Base-by-base conservation (phyloP, 2,888 invertebrate genomes). In the Torymus texanus region DNA sequence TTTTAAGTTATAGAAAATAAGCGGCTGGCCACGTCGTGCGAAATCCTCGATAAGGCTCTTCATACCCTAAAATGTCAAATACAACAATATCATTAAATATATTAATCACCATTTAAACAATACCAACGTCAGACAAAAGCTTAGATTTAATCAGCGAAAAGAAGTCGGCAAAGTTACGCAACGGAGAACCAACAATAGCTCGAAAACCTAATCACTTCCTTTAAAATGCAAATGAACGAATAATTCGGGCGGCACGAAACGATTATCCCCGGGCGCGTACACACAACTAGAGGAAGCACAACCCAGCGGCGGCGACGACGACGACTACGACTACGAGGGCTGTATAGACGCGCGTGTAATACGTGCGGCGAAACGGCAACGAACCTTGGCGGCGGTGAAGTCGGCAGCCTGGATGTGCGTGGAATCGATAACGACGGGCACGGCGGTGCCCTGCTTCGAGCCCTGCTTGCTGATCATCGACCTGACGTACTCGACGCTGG, bases 381-480 rank as follows among this genome's bases (percentile, higher is more conserved):
- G 84, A 90, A 93, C 93, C 90, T 92, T 92, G 0, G 93, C 93
- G n/a, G 93, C 92, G 2, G 94, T 94, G 86, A 92, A 94, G 88
- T 94, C 94, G 12, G 93, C 93, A n/a, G 92, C 92, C 85, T 93
- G 93, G 78, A 94, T 93, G 85, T 93, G 93, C 79, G 92, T 91
- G 58, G 93, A 92, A 88, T 94, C 93, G 71, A 94, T 91, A 18
- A 94, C 93, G 66, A 93, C 92, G 1, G 93, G 93, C 63, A 92
- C 91, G 72, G 83, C 91, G 80, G 91, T 92, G n/a, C 92, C 93
- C 77, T 92, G 92, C 83, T 92, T 92, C 12, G 92, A 91, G 18
- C 93, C 94, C 16, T 94, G 95, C 91, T 96, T 96, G 86, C 94
- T 93, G 80, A 97, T 93, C 82, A 95, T 93, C 87, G 92, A 92